Evolutionary conservation across 2,113 vertebrate genomes (phyloP).

Genomic region (Oreochromis spilurus): DNA sequence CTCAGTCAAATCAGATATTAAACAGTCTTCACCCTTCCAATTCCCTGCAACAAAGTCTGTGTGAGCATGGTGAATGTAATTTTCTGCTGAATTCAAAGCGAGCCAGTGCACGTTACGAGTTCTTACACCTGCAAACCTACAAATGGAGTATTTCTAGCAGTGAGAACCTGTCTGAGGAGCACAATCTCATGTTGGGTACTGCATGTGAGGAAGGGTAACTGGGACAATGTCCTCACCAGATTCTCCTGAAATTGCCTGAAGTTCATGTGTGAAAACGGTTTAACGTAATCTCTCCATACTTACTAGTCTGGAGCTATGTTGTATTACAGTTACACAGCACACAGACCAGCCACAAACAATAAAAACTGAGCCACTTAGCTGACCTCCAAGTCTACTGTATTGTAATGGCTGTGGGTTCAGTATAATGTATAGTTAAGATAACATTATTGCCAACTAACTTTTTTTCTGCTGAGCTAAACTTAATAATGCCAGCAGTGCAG

Average conservation of each 20-base stretch:
- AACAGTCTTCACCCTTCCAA: not conserved
- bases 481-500: not conserved
- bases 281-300: not conserved
- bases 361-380: not conserved
- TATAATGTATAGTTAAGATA: constrained; percentile 17
- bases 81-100: not conserved
- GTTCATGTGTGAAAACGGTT: not conserved
- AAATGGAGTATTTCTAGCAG: not conserved
- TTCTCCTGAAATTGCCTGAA: not conserved
- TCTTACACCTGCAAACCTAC: not conserved
- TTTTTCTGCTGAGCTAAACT: not conserved
- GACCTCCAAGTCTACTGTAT: not conserved
- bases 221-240: not conserved
- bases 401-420: not conserved
- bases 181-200: not conserved
- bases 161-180: not conserved
- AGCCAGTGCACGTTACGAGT: not conserved
- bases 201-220: not conserved
- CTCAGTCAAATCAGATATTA: not conserved
- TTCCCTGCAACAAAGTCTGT: not conserved
- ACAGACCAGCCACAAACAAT: not conserved
- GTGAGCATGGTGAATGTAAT: not conserved
- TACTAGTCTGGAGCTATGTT: not conserved
- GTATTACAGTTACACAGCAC: not conserved
- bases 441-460: not conserved